phyloP scores from a whole-genome alignment of 2,113 vertebrate genomes.

The Pantherophis guttatus region DNA sequence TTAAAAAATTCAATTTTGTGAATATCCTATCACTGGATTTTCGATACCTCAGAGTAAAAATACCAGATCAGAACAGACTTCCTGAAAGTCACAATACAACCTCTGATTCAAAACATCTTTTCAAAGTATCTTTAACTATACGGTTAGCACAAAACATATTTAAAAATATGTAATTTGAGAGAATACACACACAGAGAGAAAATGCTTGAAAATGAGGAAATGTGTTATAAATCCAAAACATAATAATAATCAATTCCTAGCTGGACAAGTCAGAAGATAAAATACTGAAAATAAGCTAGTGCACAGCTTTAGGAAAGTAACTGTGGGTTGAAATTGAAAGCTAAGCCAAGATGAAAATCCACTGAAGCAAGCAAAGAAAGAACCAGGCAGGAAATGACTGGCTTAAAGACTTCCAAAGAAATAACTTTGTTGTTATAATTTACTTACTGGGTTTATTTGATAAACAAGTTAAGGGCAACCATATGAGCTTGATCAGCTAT shows the following conservation, averaged over 20 bases:
- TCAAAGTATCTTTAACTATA: not conserved
- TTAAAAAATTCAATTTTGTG: not conserved
- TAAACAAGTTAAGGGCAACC: not conserved
- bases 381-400: not conserved
- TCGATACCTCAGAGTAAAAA: not conserved
- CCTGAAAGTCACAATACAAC: not conserved
- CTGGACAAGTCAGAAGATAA: not conserved
- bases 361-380: not conserved
- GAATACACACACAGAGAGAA: not conserved
- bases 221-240: not conserved
- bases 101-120: not conserved
- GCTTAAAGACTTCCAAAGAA: not conserved
- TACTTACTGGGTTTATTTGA: not conserved
- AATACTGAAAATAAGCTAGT: not conserved
- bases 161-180: not conserved
- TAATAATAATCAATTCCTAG: not conserved
- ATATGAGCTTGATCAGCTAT: not conserved
- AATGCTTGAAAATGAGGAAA: not conserved
- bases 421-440: not conserved
- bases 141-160: not conserved
- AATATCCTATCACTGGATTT: not conserved
- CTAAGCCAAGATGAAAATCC: not conserved
- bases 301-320: not conserved
- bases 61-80: not conserved
- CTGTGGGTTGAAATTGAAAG: not conserved